These are phyloP conservation scores for Halcyon malimbica DNA, from an alignment of 2,113 vertebrate species.

Conservation along the genomic window DNA sequence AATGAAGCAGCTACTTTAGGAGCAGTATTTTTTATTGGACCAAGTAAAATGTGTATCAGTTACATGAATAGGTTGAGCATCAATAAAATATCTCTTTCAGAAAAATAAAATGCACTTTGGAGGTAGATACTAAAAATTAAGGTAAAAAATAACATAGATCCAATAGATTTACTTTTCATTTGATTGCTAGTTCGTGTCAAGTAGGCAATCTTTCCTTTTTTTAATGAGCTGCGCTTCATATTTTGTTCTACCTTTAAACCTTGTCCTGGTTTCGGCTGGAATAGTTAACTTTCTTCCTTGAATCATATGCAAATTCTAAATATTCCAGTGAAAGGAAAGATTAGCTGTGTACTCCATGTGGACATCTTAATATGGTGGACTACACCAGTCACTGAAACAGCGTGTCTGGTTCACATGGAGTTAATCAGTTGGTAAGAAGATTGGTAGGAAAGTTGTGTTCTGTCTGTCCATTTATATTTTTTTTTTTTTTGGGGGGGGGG, in stretches of 20 bases:
- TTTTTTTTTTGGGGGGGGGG: too few species aligned
- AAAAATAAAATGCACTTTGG: neutral
- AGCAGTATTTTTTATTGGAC: neutral
- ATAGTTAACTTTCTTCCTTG: neutral
- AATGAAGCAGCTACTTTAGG: neutral
- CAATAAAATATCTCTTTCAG: neutral
- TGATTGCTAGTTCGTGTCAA: neutral
- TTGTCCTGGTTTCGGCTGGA: neutral
- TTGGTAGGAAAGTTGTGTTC: neutral
- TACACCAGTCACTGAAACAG: neutral
- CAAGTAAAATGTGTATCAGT: neutral
- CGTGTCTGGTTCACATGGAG: neutral
- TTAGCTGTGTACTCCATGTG: neutral
- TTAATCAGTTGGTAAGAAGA: neutral
- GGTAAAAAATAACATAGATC: neutral
- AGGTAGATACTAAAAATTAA: neutral
- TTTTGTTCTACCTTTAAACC: neutral
- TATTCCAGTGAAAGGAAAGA: neutral
- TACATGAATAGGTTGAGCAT: neutral
- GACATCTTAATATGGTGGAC: neutral
- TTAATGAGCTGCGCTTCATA: neutral
- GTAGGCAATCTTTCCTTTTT: neutral
- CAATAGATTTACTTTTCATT: neutral
- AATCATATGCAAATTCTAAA: neutral
- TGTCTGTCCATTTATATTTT: neutral